Base-by-base conservation (phyloP, 2,888 invertebrate species). In the Abrostola tripartita region DNA sequence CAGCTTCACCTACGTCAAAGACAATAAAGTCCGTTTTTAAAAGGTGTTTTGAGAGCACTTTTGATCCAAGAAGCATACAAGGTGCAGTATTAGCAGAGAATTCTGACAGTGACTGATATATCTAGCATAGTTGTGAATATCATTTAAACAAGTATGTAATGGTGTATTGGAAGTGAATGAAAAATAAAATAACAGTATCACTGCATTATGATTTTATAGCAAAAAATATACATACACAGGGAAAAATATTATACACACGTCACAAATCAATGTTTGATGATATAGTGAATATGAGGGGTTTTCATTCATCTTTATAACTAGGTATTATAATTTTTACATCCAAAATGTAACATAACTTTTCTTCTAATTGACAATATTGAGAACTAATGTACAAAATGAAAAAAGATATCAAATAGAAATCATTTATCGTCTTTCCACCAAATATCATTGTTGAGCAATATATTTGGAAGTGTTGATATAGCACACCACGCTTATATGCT, bases 11-110 rank as follows among this genome's bases (percentile, higher is more conserved):
- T 7, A 92, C 96, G 61, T 93, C 95, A 6, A 95, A 95, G 36
- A 95, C 94, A 54, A 93, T 96, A 0, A 95, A 96, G 82, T 91
- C 95, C 0, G 95, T 97, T 60, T 97, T 97, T 82, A 95, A 95
- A 68, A 95, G 97, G 66, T 97, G 97, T 86, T 97, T 97, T 88
- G 96, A 97, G 88, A 92, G 95, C 51, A 97, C 97, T n/a, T 96
- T 96, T 82, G 95, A 96, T 79, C 95, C 96, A 8, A 92, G 93
- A 74, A 95, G 95, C 66, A 95, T 96, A 44, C 95, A 94, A 72
- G 95, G 96, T 76, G 90, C 91, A 53, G 91, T 97, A 49, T 93
- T 97, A 78, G 97, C 96, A n/a, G 96, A 96, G 64, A 96, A 97
- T 85, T 97, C 97, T 0, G 97, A 97, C 82, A 95, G 96, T 84